These are phyloP conservation scores for Pimephales promelas DNA, from an alignment of 2,113 vertebrate genomes.

Conservation along the genomic window DNA sequence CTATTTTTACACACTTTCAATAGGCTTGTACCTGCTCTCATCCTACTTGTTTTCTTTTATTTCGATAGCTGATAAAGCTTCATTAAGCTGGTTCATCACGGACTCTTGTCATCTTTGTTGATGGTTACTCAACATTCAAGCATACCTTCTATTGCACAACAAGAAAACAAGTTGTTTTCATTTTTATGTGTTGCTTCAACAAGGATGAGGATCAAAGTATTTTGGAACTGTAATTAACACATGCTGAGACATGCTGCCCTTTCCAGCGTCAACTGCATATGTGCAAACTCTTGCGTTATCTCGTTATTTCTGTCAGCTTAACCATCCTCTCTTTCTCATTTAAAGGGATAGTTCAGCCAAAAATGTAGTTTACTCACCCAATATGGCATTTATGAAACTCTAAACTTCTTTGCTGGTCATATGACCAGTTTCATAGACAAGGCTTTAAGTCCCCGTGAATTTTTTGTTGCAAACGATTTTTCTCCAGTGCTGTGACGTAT, in stretches of 20 bases:
- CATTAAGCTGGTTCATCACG: neutral
- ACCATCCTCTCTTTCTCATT: neutral
- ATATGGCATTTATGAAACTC: neutral
- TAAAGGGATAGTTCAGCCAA: neutral
- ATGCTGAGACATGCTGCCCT: conserved; percentile 55
- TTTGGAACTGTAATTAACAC: conserved; percentile 20
- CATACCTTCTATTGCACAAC: neutral
- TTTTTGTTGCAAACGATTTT: no score
- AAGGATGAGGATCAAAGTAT: conserved; percentile 1
- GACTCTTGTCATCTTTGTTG: neutral
- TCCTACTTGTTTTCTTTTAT: neutral
- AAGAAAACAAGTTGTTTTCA: neutral
- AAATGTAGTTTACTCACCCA: neutral
- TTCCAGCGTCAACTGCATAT: conserved; percentile 14
- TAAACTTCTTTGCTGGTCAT: neutral
- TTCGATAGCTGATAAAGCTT: neutral
- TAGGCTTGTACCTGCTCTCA: conserved; percentile 17
- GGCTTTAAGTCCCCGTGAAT: no score
- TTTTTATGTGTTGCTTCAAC: conserved; percentile 3
- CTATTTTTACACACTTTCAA: neutral
- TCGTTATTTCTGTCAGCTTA: neutral
- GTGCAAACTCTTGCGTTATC: conserved; percentile 20
- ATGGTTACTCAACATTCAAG: conserved; percentile 4
- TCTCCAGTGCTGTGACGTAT: no score
- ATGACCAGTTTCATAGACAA: neutral